phyloP scores from a whole-genome alignment of 2,888 invertebrate species.

The Scaptomyza tumidula region DNA sequence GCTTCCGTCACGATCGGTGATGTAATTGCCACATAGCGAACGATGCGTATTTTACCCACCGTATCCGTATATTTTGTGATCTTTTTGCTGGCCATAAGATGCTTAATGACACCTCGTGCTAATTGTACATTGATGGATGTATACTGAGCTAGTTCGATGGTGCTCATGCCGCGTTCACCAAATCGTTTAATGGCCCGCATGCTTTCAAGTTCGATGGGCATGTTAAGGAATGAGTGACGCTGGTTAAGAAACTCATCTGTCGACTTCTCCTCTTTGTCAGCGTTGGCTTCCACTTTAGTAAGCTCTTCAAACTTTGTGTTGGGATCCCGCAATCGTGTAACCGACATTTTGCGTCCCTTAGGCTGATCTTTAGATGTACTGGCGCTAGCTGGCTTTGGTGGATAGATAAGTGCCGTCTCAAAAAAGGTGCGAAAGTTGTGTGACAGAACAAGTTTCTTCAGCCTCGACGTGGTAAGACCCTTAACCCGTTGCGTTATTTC shows the following conservation, averaged over 20 bases:
- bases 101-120: constrained; percentile 85
- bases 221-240: constrained; percentile 76
- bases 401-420: constrained; percentile 81
- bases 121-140: constrained; percentile 85
- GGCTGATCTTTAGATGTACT: constrained; percentile 44
- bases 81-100: constrained; percentile 81
- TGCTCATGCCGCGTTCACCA: constrained; percentile 86
- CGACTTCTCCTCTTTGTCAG: constrained; percentile 84
- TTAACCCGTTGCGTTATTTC: constrained; percentile 48
- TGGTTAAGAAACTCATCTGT: constrained; percentile 81
- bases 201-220: constrained; percentile 85
- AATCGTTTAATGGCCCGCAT: constrained; percentile 85
- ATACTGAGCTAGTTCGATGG: constrained; percentile 82
- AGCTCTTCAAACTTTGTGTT: constrained; percentile 85
- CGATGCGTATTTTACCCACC: constrained; percentile 86
- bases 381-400: constrained; percentile 2
- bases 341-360: constrained; percentile 84
- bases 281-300: constrained; percentile 71
- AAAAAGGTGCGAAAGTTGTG: constrained; percentile 86
- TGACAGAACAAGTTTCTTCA: constrained; percentile 74
- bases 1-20: constrained; percentile 41
- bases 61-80: constrained; percentile 86
- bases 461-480: constrained; percentile 46
- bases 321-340: constrained; percentile 87
- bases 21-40: constrained; percentile 82